Evolutionary conservation across 1,140 invertebrate species (phyloP), one percentile per base, ranked within the genome.

Genomic region (Ips nitidus): DNA sequence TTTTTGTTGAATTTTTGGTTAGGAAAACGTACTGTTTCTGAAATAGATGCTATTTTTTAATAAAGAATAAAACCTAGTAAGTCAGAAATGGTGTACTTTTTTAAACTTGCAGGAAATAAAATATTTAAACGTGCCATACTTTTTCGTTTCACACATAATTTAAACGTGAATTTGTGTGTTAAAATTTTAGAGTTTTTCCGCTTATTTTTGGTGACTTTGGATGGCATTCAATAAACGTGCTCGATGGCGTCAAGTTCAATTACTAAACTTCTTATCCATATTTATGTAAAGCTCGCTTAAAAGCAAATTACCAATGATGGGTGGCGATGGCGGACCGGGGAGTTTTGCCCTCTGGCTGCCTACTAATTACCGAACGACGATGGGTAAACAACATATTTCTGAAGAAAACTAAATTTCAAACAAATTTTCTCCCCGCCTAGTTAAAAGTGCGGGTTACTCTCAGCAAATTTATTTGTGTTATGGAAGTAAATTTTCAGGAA

Each of bases 361-460:
- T 66, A 67, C 63, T 73, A 73, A 73, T 73, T 73, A 69, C 66
- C 47, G 64, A 65, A 67, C 66, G 66, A 67, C 66, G 71, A 69
- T 45, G 71, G 52, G 67, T 62, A 69, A 70, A 69, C 67, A 73
- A 69, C 71, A 73, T 70, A 66, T 70, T 70, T 55, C 59, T 60
- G 7, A 59, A 59, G 65, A 67, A 71, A 71, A 71, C 64, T 66
- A 71, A 69, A 71, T 71, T 71, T 71, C 64, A 37, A 67, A 67
- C 64, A 63, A 67, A 71, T 71, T 71, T 71, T 71, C 70, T 65
- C 61, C 52, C 67, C 67, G 67, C 63, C 66, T 64, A 63, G 65
- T 71, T 67, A 71, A 71, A 71, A 71, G 70, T 71, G 70, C 59
- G 63, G 70, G 65, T 67, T 68, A 62, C 52, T 52, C 58, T 68